Base-by-base conservation (phyloP, 2,797 vertebrate species). In the Coregonus suidteri region DNA sequence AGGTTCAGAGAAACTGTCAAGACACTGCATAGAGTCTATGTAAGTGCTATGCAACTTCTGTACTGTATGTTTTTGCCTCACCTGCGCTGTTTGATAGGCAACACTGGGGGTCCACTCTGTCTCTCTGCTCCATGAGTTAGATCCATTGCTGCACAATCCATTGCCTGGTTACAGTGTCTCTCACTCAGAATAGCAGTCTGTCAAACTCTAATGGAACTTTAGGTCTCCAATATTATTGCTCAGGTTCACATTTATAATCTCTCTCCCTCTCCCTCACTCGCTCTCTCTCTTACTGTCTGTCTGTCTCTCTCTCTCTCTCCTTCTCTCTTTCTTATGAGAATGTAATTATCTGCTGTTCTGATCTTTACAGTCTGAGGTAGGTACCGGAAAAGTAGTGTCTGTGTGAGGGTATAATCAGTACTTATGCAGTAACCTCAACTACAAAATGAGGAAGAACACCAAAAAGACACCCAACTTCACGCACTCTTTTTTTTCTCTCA, bases 21-120 rank as follows among this genome's bases (percentile, higher is more conserved):
- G 41, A 47, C 7, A 2, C 41, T 9, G 41, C 41, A 47, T 47
- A 11, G 41, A 47, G 9, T 41, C 37, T 41, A 41, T 13, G 9
- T 47, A 9, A 47, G 41, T 47, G 9, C 41, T 47, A 47, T 47
- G 41, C 41, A 47, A 2, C 11, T 13, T 47, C 41, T 47, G 41
- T 47, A 47, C 41, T 13, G 41, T 47, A 47, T 47, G 31, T 68
- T 15, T 66, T 14, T 59, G 30, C 79, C 88, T 88, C 90, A 95
- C 94, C 92, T 91, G 86, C 82, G 91, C 77, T 91, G 91, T 90
- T 94, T 95, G 76, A 86, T 82, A 51, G 94, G 94, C 83, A 95
- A 86, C 1, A 77, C 89, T 9, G 94, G 94, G 15, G 93, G 91
- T 9, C 2, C 67, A 25, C 47, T 59, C 73, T 68, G 75, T 11